Evolutionary conservation across 1,140 invertebrate genomes (phyloP), one percentile per base, ranked within the genome.

Genomic region (Macrocentrus cingulum): DNA sequence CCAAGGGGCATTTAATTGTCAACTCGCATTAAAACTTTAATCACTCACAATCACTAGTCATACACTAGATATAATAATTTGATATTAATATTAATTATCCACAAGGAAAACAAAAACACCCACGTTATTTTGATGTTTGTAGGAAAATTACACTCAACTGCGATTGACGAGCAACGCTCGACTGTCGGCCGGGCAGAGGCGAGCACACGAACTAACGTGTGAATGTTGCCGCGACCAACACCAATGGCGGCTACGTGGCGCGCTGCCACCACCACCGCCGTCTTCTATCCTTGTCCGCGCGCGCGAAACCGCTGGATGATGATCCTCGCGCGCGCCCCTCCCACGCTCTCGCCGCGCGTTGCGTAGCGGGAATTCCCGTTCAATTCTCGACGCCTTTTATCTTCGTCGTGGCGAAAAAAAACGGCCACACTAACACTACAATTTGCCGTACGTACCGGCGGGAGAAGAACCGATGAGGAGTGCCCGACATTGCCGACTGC

Each of bases 141-240:
- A 29, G 4, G 25, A 9, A 29, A 29, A 29, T 4, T 5, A 29
- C 25, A 9, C 9, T 9, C 25, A 29, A 9, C 25, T n/a, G 9
- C 25, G 25, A 29, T 5, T 9, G 25, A 29, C 25, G 20, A 57
- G 7, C 37, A 39, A 41, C 45, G 16, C 71, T 72, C 72, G 71
- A 77, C 72, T 74, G 68, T 2, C 5, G 36, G 11, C 15, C 23
- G 68, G 67, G 65, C n/a, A 41, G 23, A 36, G 42, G 66, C 66
- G 67, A 71, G 66, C 66, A 73, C 66, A 70, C 70, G 15, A 62
- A 69, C n/a, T n/a, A 72, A 73, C 69, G 72, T 72, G 73, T 73
- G 70, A 76, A 75, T 71, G 71, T 72, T 72, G 69, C 69, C 71
- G 68, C 68, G 61, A 66, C 56, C 72, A 68, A 66, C 54, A 64